These are phyloP conservation scores for Heliothis virescens DNA, from an alignment of 1,140 invertebrate genomes.

Conservation along the genomic window DNA sequence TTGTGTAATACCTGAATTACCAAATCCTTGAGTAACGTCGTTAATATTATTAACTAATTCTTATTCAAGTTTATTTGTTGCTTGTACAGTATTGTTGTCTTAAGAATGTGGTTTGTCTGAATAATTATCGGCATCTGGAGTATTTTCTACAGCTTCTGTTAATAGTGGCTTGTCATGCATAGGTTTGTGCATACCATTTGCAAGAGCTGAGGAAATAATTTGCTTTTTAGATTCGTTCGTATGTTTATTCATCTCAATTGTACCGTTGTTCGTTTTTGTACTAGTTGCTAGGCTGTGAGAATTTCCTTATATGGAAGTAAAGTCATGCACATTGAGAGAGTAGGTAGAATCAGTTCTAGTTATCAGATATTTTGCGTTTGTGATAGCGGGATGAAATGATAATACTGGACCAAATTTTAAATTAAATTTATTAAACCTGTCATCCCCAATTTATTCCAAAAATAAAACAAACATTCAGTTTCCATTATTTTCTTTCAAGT, in stretches of 20 bases:
- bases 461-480: conserved; percentile 48
- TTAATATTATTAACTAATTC: conserved; percentile 2
- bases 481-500: conserved; percentile 50
- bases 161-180: not conserved
- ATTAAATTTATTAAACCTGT: conserved; percentile 31
- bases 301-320: not conserved
- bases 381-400: not conserved
- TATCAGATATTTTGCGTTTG: not conserved
- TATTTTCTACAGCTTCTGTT: not conserved
- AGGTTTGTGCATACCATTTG: not conserved
- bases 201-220: not conserved
- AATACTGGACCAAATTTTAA: conserved; percentile 30
- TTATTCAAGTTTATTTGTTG: not conserved
- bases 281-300: not conserved
- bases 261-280: not conserved
- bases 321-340: not conserved
- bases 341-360: not conserved
- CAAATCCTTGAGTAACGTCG: not conserved
- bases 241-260: not conserved
- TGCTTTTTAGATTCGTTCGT: not conserved
- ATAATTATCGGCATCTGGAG: not conserved
- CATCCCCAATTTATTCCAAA: conserved; percentile 29
- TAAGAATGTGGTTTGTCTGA: not conserved
- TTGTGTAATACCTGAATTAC: not conserved
- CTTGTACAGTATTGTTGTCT: not conserved